Conservation (phyloP, 2,113 vertebrate genomes). For the Arothron firmamentum region DNA sequence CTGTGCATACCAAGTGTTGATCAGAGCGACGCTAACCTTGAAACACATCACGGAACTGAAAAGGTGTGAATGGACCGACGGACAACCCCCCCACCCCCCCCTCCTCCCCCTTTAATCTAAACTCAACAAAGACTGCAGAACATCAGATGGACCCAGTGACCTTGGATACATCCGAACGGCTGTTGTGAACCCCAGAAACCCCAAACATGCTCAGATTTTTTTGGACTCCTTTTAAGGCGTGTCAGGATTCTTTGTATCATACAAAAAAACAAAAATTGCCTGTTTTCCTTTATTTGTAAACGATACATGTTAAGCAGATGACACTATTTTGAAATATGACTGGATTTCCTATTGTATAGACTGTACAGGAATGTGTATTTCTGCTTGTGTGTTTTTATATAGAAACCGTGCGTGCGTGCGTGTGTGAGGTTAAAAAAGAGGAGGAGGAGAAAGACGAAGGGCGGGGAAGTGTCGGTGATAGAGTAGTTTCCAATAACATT, state of each 20-base stretch:
- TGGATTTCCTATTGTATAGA: constrained; percentile 76
- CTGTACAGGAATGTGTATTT: constrained; percentile 67
- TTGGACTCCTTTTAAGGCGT: constrained; percentile 66
- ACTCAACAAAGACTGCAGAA: constrained; percentile 55
- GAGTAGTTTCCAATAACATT: constrained; percentile 50
- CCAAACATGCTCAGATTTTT: constrained; percentile 65
- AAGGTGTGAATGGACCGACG: constrained; percentile 50
- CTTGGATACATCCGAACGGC: constrained; percentile 62
- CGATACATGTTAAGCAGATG: constrained; percentile 72
- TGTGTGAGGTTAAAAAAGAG: constrained; percentile 29
- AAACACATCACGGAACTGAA: constrained; percentile 59
- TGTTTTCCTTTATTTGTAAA: constrained; percentile 75
- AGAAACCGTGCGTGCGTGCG: constrained; percentile 61
- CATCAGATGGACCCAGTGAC: constrained; percentile 44
- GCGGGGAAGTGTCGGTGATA: constrained; percentile 34
- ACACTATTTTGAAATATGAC: constrained; percentile 77
- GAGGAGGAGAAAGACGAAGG: constrained; percentile 8
- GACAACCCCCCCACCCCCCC: constrained; percentile 49
- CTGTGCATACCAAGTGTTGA: constrained; percentile 47
- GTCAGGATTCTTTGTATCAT: constrained; percentile 72
- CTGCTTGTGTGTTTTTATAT: constrained; percentile 74
- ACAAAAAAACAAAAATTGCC: constrained; percentile 54
- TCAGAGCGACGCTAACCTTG: constrained; percentile 48
- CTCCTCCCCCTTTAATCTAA: constrained; percentile 62
- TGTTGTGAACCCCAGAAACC: constrained; percentile 60